phyloP scores from a whole-genome alignment of 2,888 invertebrate species.

The Melanotus villosus region DNA sequence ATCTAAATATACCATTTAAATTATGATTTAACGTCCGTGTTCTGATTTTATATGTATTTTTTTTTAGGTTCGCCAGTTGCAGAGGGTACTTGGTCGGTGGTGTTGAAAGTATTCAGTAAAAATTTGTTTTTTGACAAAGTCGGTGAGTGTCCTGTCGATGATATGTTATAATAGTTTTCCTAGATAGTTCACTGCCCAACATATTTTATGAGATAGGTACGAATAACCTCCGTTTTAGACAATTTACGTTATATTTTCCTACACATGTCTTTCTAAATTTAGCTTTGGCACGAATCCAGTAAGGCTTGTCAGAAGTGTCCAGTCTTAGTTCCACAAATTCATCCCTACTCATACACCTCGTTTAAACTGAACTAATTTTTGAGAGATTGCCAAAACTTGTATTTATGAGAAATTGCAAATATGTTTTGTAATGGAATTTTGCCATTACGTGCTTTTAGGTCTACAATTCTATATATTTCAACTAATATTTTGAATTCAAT shows the following conservation, averaged over 20 bases:
- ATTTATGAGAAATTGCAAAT: slow-evolving; percentile 21
- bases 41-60: too few species aligned
- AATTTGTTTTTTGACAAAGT: slow-evolving; percentile 59
- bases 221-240: slow-evolving; percentile 30
- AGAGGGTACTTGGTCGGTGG: slow-evolving; percentile 46
- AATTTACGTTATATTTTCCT: slow-evolving; percentile 49
- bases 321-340: slow-evolving; percentile 14
- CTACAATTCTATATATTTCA: background rate
- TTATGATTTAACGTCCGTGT: too few species aligned
- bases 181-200: background rate
- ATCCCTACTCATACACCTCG: slow-evolving; percentile 32
- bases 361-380: slow-evolving; percentile 45
- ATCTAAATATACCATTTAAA: too few species aligned
- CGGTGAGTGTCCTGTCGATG: slow-evolving; percentile 56
- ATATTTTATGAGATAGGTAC: slow-evolving; percentile 22
- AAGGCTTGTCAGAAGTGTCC: slow-evolving; percentile 37
- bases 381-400: slow-evolving; percentile 41
- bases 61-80: slow-evolving; percentile 50
- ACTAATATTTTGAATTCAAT: too few species aligned
- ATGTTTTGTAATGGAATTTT: slow-evolving; percentile 9
- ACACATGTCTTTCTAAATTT: slow-evolving; percentile 62
- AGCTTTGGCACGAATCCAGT: slow-evolving; percentile 60
- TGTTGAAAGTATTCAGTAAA: slow-evolving; percentile 51
- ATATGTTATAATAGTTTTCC: too few species aligned
- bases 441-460: background rate